phyloP scores from a whole-genome alignment of 2,888 invertebrate genomes.

The Drosophila vallismaia region DNA sequence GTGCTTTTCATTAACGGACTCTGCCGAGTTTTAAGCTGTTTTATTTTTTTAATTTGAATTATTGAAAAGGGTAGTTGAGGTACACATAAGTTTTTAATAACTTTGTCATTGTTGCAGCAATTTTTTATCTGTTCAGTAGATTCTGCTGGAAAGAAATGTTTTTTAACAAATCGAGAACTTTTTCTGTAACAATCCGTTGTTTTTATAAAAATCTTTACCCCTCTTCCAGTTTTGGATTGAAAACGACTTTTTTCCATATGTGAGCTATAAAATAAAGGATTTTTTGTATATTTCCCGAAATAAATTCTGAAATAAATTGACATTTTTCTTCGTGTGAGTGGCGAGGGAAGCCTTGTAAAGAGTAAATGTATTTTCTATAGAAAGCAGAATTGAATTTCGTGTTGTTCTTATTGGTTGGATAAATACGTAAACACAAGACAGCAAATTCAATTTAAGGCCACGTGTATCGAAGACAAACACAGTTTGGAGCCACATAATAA shows the following conservation, averaged over 20 bases:
- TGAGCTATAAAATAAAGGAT: conserved; percentile 20
- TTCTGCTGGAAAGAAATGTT: background rate
- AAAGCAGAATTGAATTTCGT: conserved; percentile 24
- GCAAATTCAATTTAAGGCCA: conserved; percentile 33
- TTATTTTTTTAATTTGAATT: background rate
- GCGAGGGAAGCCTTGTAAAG: background rate
- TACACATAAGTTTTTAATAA: too few relatives aligned
- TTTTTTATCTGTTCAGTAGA: background rate
- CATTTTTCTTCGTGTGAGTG: conserved; percentile 18
- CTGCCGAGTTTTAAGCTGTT: background rate
- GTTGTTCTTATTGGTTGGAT: conserved; percentile 18
- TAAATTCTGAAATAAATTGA: conserved; percentile 49
- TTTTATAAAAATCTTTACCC: conserved; percentile 7
- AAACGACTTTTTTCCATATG: conserved; percentile 2
- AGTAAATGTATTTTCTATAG: conserved; percentile 5
- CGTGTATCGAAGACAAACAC: conserved; percentile 21
- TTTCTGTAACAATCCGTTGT: conserved; percentile 4
- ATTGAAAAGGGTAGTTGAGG: background rate
- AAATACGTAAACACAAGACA: conserved; percentile 35
- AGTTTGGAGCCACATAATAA: conserved; percentile 5
- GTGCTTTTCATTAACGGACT: background rate
- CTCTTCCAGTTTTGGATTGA: conserved; percentile 4
- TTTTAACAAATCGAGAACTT: background rate
- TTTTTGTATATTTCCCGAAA: conserved; percentile 25
- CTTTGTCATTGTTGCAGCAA: background rate